These are phyloP conservation scores for Protula sp. DNA, from an alignment of 2,888 invertebrate genomes.

Conservation along the genomic window DNA sequence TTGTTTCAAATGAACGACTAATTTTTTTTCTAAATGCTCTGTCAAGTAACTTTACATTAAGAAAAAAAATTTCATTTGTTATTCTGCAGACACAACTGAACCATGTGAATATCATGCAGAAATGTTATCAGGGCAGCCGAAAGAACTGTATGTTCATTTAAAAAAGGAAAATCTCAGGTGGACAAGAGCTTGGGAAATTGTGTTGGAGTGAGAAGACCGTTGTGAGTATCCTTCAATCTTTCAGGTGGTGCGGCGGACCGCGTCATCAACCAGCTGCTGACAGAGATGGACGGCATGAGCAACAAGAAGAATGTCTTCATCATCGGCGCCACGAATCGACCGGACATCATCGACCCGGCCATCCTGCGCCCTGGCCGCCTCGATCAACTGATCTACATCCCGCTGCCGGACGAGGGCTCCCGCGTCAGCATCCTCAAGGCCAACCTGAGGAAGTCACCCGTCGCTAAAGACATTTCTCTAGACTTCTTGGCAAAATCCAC, in stretches of 20 bases:
- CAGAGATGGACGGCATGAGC: constrained; percentile 99
- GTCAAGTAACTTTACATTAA: too few relatives aligned
- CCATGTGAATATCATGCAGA: too few relatives aligned
- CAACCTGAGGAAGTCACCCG: constrained; percentile 91
- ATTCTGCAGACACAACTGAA: too few relatives aligned
- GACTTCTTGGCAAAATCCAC: constrained; percentile 64
- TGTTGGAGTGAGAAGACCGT: too few relatives aligned
- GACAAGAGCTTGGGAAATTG: too few relatives aligned
- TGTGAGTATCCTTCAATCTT: too few relatives aligned
- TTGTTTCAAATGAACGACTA: too few relatives aligned
- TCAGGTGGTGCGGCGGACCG: constrained; percentile 90
- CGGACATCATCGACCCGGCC: constrained; percentile 98
- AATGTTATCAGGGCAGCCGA: too few relatives aligned
- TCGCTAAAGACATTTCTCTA: constrained; percentile 87
- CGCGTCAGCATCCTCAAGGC: constrained; percentile 93
- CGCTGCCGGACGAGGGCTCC: constrained; percentile 97
- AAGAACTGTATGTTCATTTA: too few relatives aligned
- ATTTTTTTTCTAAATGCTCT: too few relatives aligned
- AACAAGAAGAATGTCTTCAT: constrained; percentile 99
- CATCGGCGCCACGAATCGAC: constrained; percentile 89
- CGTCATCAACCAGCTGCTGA: constrained; percentile 98
- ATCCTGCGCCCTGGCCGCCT: constrained; percentile 96
- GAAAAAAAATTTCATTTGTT: too few relatives aligned
- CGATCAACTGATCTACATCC: constrained; percentile 99
- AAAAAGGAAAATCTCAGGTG: too few relatives aligned